Conservation (phyloP, 2,888 invertebrate species). For the Andrena bucephala region DNA sequence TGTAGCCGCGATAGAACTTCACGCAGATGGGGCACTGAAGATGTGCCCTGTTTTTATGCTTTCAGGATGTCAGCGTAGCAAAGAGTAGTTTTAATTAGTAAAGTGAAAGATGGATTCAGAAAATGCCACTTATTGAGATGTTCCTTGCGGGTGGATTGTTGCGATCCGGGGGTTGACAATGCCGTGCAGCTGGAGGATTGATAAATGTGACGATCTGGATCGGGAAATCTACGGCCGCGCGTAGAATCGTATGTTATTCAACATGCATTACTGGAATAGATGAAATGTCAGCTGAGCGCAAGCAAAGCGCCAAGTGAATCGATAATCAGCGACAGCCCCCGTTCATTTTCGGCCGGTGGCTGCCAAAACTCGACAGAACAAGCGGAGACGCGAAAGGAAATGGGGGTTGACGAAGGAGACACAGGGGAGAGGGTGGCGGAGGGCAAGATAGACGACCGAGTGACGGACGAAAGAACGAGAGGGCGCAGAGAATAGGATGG, state of each 20-base stretch:
- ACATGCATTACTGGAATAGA: not conserved
- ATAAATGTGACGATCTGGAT: too few relatives aligned
- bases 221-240: not conserved
- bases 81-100: too few relatives aligned
- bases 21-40: too few relatives aligned
- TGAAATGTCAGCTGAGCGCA: not conserved
- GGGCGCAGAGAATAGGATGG: slow-evolving; percentile 46
- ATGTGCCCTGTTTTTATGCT: too few relatives aligned
- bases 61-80: too few relatives aligned
- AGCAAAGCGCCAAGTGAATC: slow-evolving; percentile 8
- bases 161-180: too few relatives aligned
- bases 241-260: not conserved
- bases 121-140: too few relatives aligned
- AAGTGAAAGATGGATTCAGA: too few relatives aligned
- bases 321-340: slow-evolving; percentile 19
- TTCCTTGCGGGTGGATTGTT: too few relatives aligned
- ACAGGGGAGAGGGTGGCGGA: slow-evolving; percentile 12
- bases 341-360: slow-evolving; percentile 8
- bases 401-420: slow-evolving; percentile 47
- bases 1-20: not conserved
- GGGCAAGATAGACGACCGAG: slow-evolving; percentile 22
- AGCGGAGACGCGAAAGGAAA: slow-evolving; percentile 41
- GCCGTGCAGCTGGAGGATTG: too few relatives aligned
- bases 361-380: slow-evolving; percentile 46
- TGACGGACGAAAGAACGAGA: slow-evolving; percentile 44